Conservation (phyloP, 53 echinoderm and acorn worm species). For the Crossaster papposus region DNA sequence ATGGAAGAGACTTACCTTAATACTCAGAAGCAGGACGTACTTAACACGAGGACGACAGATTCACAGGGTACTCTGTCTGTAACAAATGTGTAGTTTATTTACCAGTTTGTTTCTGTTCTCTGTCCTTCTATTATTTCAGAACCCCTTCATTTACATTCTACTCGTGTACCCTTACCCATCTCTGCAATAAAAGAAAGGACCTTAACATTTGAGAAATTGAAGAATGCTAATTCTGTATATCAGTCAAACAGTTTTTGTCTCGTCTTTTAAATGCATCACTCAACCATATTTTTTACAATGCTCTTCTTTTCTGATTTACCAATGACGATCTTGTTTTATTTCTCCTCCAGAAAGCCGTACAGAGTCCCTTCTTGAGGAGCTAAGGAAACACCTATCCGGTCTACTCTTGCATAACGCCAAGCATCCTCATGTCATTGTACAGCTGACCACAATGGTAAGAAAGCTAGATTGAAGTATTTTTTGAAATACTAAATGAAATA, state of each 20-base stretch:
- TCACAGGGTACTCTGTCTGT: constrained; percentile 32
- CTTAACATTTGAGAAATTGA: too few species aligned
- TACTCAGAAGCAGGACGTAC: constrained; percentile 69
- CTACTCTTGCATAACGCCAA: constrained; percentile 70
- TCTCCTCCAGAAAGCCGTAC: constrained; percentile 2
- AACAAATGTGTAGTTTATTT: neutral
- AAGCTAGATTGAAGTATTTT: neutral
- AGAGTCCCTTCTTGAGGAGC: constrained; percentile 52
- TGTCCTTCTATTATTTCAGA: too few species aligned
- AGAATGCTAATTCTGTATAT: too few species aligned
- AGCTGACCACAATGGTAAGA: constrained; percentile 68
- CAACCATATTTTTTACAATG: neutral
- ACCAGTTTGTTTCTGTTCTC: neutral
- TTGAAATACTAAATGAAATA: neutral
- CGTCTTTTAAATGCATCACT: neutral
- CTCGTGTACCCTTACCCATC: too few species aligned
- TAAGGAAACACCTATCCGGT: constrained; percentile 70
- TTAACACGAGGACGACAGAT: constrained; percentile 61
- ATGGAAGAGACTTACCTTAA: constrained; percentile 69
- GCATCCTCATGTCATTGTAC: constrained; percentile 66
- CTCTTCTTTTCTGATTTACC: neutral
- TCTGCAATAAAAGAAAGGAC: too few species aligned
- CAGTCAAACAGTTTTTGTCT: neutral
- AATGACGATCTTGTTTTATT: neutral
- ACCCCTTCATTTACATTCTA: too few species aligned